These are phyloP conservation scores for Odontothrips loti DNA, from an alignment of 2,888 invertebrate species.

Conservation along the genomic window DNA sequence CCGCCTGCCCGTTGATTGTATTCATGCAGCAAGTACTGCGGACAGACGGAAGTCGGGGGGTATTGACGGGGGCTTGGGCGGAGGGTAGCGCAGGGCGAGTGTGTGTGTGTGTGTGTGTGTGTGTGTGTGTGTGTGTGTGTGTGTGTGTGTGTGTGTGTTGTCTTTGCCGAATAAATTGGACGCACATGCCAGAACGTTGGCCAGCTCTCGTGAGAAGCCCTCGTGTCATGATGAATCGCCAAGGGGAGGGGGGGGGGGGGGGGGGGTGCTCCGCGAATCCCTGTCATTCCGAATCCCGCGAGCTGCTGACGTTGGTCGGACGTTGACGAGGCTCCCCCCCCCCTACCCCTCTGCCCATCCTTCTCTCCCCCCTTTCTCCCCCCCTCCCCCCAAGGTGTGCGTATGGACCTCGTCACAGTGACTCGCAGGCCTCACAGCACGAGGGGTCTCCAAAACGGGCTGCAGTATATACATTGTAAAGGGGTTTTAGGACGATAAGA, in stretches of 20 bases:
- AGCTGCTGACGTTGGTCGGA: constrained; percentile 27
- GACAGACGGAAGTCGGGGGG: background rate
- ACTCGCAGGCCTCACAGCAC: too few species aligned
- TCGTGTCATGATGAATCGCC: constrained; percentile 19
- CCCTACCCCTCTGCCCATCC: constrained; percentile 36
- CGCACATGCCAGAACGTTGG: background rate
- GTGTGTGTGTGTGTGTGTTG: too few species aligned
- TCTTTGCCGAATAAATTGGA: too few species aligned
- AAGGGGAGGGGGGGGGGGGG: background rate
- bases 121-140: too few species aligned
- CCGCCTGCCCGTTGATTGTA: background rate
- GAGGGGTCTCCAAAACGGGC: too few species aligned
- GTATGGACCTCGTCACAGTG: too few species aligned
- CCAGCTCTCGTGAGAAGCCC: background rate
- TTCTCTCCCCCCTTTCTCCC: constrained; percentile 33
- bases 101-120: too few species aligned
- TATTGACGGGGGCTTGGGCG: too few species aligned
- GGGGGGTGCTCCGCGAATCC: constrained; percentile 32
- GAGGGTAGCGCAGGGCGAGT: too few species aligned
- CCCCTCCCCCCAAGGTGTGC: too few species aligned
- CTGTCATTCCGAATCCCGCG: constrained; percentile 32
- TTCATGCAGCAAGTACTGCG: background rate
- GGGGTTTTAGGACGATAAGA: too few species aligned
- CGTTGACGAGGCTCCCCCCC: constrained; percentile 30
- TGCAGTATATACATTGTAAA: too few species aligned